Percentiles rank a stretch among this genome's conserved stretches.
Evolutionary conservation across 2,888 invertebrate genomes (phyloP).

Genomic region (Calameuta idolon): DNA sequence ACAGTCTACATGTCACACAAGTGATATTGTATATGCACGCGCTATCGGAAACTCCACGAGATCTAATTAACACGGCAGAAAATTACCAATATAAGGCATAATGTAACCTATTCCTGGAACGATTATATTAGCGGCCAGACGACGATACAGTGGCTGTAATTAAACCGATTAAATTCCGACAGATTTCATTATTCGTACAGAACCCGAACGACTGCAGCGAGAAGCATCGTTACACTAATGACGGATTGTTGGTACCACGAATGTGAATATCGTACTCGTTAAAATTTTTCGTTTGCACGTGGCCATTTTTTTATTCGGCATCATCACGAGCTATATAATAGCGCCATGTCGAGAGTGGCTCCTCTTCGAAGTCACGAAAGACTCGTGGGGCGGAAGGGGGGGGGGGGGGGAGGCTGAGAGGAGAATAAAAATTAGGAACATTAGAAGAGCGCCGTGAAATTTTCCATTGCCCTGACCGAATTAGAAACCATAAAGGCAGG

Average conservation of each 20-base stretch:
- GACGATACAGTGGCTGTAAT: background rate
- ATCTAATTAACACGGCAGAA: conserved; percentile 1
- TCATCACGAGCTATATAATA: background rate
- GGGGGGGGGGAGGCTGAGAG: no score
- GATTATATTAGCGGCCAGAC: conserved; percentile 1
- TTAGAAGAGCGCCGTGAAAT: background rate
- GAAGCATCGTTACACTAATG: background rate
- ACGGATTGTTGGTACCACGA: background rate
- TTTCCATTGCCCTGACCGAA: background rate
- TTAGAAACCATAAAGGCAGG: background rate
- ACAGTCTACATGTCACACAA: background rate
- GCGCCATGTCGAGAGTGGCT: background rate
- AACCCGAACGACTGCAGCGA: background rate
- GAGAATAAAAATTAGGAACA: background rate
- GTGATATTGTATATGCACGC: background rate
- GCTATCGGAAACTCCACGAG: background rate
- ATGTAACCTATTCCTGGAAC: conserved; percentile 4
- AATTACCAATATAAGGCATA: conserved; percentile 8
- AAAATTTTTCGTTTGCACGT: background rate
- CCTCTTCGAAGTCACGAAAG: background rate
- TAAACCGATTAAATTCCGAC: background rate
- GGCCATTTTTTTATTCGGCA: background rate
- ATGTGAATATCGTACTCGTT: background rate
- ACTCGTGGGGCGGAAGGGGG: no score
- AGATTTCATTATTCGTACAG: background rate